Base-by-base conservation (phyloP, 1,140 invertebrate genomes). In the Drosophila paulistorum region DNA sequence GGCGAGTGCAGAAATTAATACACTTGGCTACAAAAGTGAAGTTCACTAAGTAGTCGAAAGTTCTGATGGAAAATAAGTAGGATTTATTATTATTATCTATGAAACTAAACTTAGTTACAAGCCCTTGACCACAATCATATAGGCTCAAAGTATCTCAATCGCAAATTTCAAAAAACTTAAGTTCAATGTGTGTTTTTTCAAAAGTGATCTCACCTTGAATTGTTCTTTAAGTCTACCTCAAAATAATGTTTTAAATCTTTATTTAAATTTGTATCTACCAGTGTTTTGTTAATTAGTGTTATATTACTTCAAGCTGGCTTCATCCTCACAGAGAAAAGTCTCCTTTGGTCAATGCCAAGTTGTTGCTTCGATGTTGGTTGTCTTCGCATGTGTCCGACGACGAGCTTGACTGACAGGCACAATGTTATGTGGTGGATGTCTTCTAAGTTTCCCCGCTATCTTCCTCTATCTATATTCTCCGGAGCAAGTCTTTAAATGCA, bases 341-440 rank as follows among this genome's bases (percentile, higher is more conserved):
- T 17, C 70, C 68, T 77, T 63, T 66, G 55, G 55, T 33, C 57
- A 62, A 11, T 61, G 68, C 33, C 62, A 48, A 48, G 62, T 48
- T 17, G 45, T 51, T n/a, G 45, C 45, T 48, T 48, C 45, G 45
- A 48, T 48, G 45, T 48, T 48, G 45, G 45, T 68, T 60, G 66
- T 48, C 55, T 35, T 48, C 70, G 42, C 26, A 58, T 55, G 55
- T 70, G 42, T 61, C 57, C 51, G 17, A 26, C 26, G 60, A 51
- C 60, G 58, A 76, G 65, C 57, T 70, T 81, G 79, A 81, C 57
- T 73, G 80, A 82, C 80, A 78, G 80, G 42, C 51, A 48, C 57
- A 60, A 68, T 69, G 51, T 63, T 74, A 57, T 74, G 42, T 67
- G 39, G 69, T 67, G 54, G 64, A 20, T n/a, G 37, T 58, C 51